Evolutionary conservation across 1,140 invertebrate species (phyloP).

Genomic region (Antheraea pernyi): DNA sequence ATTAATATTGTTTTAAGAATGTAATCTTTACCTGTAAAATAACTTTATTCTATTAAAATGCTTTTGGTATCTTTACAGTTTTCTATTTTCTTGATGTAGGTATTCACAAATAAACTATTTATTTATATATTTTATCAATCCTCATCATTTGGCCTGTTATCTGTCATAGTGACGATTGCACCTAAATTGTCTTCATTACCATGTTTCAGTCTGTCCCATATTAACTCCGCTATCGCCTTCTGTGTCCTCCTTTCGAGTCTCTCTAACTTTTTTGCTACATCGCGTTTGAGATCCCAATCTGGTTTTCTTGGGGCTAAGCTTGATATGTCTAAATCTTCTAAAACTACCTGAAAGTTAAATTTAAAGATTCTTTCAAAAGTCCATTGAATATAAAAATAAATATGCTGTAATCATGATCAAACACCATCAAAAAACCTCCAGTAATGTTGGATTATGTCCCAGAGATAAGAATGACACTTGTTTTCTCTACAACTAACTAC

Average conservation of each 20-base stretch:
- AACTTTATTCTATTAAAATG: background rate
- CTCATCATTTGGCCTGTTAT: slow-evolving; percentile 51
- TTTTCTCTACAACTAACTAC: too few species aligned
- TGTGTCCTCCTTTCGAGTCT: slow-evolving; percentile 95
- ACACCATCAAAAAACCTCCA: too few species aligned
- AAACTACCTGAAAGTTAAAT: slow-evolving; percentile 80
- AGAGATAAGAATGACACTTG: too few species aligned
- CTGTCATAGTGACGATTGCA: slow-evolving; percentile 76
- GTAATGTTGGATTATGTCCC: too few species aligned
- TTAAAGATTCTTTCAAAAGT: too few species aligned
- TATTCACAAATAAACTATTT: background rate
- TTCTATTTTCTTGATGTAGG: too few species aligned
- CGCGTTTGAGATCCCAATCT: slow-evolving; percentile 98
- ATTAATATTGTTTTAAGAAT: background rate
- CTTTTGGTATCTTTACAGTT: background rate
- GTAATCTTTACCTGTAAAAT: too few species aligned
- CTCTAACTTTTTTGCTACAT: slow-evolving; percentile 94
- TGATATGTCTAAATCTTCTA: slow-evolving; percentile 95
- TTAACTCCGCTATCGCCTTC: slow-evolving; percentile 96
- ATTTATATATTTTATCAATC: slow-evolving; percentile 37
- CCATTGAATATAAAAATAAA: too few species aligned
- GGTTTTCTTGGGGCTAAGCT: slow-evolving; percentile 97
- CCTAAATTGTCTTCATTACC: slow-evolving; percentile 83
- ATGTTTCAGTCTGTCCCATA: slow-evolving; percentile 89
- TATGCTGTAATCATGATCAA: too few species aligned